phyloP scores from a whole-genome alignment of 1,140 invertebrate genomes.

The Microplitis mediator region DNA sequence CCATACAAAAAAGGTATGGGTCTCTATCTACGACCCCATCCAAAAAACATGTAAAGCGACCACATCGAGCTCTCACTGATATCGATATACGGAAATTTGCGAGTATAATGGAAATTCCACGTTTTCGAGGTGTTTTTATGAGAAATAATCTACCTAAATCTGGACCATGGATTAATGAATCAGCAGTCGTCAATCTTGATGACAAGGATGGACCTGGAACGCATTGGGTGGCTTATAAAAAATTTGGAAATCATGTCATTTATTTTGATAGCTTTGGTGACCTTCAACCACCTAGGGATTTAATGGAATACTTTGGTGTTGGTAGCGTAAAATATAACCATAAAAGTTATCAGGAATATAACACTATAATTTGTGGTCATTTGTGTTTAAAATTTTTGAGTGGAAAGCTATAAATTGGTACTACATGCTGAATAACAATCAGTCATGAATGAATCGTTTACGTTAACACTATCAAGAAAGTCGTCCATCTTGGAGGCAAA shows the following conservation, averaged over 20 bases:
- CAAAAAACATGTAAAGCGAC: slow-evolving; percentile 27
- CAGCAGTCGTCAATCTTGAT: slow-evolving; percentile 10
- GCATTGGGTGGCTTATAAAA: slow-evolving; percentile 6
- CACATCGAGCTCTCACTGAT: slow-evolving; percentile 35
- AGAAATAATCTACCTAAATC: slow-evolving; percentile 35
- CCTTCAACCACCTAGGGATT: slow-evolving; percentile 29
- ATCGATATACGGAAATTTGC: slow-evolving; percentile 34
- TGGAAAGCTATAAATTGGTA: slow-evolving; percentile 27
- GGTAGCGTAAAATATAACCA: neutral
- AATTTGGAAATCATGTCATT: neutral
- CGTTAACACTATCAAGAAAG: slow-evolving; percentile 19
- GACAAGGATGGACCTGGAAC: neutral
- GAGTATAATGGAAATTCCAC: slow-evolving; percentile 30
- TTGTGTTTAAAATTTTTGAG: slow-evolving; percentile 33
- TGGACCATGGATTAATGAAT: slow-evolving; percentile 22
- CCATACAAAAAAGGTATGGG: slow-evolving; percentile 43
- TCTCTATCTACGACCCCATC: slow-evolving; percentile 15
- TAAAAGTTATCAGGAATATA: slow-evolving; percentile 31
- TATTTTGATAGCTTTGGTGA: slow-evolving; percentile 39
- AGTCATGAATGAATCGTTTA: slow-evolving; percentile 20
- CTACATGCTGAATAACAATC: neutral
- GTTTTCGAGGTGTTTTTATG: slow-evolving; percentile 41
- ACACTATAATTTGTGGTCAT: slow-evolving; percentile 35
- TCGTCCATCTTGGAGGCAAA: slow-evolving; percentile 26
- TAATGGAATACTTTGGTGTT: slow-evolving; percentile 19